Evolutionary conservation across 2,113 vertebrate genomes (phyloP).

Genomic region (Hippocampus mohnikei): DNA sequence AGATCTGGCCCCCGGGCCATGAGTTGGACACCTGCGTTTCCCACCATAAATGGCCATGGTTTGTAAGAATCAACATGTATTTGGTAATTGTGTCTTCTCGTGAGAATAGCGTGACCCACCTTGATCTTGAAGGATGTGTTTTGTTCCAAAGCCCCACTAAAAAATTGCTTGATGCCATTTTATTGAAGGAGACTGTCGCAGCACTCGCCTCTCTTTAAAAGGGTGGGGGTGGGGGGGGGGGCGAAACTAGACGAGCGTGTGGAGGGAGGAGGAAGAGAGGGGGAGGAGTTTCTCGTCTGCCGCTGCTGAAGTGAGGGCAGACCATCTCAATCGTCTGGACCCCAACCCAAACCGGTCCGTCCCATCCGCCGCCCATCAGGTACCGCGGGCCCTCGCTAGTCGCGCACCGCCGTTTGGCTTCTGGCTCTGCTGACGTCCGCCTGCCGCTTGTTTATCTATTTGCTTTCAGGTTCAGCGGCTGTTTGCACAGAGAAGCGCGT

Average conservation of each 20-base stretch:
- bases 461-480: slow-evolving; percentile 29
- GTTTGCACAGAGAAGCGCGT: slow-evolving; percentile 14
- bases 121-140: no score
- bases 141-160: not conserved
- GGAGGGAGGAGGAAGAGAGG: slow-evolving; percentile 21
- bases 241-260: not conserved
- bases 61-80: no score
- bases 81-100: no score
- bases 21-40: no score
- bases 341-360: not conserved
- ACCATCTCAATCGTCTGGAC: slow-evolving; percentile 4
- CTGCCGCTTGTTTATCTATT: slow-evolving; percentile 8
- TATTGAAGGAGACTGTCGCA: not conserved
- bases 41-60: no score
- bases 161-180: not conserved
- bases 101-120: no score
- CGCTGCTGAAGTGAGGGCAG: slow-evolving; percentile 13
- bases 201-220: not conserved
- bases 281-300: slow-evolving; percentile 28
- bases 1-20: no score
- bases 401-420: not conserved
- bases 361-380: slow-evolving; percentile 2
- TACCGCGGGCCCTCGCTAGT: not conserved
- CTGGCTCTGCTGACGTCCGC: not conserved
- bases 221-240: not conserved